These are phyloP conservation scores for Tautogolabrus adspersus DNA, from an alignment of 2,113 vertebrate species.

Conservation along the genomic window DNA sequence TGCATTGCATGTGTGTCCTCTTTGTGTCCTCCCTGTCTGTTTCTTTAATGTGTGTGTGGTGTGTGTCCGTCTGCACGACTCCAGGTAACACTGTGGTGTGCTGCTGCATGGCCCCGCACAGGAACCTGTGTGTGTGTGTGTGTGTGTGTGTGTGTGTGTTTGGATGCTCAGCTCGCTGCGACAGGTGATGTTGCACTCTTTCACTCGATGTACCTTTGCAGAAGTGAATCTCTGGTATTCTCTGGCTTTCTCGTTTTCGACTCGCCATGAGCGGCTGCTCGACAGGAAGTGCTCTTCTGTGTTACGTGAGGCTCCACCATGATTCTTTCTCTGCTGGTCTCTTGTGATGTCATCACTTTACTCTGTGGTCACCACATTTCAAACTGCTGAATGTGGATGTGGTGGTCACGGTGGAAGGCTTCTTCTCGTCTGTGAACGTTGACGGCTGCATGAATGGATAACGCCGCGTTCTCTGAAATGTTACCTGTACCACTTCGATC, in stretches of 20 bases:
- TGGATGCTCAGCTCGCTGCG: slow-evolving; percentile 71
- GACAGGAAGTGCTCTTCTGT: slow-evolving; percentile 53
- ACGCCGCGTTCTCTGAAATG: slow-evolving; percentile 80
- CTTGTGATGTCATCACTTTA: slow-evolving; percentile 45
- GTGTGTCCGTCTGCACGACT: slow-evolving; percentile 81
- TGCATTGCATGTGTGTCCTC: slow-evolving; percentile 84
- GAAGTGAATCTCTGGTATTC: slow-evolving; percentile 70
- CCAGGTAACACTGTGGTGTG: slow-evolving; percentile 78
- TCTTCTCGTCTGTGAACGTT: slow-evolving; percentile 82
- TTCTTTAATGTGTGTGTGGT: slow-evolving; percentile 42
- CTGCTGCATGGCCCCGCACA: slow-evolving; percentile 86
- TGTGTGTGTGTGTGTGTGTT: slow-evolving; percentile 47
- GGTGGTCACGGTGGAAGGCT: slow-evolving; percentile 74
- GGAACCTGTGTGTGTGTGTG: slow-evolving; percentile 11
- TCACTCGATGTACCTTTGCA: slow-evolving; percentile 78
- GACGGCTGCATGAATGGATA: slow-evolving; percentile 92
- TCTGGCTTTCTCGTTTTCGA: slow-evolving; percentile 67
- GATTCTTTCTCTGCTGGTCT: slow-evolving; percentile 53
- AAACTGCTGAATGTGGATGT: slow-evolving; percentile 73
- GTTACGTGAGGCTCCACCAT: slow-evolving; percentile 49
- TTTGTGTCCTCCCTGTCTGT: slow-evolving; percentile 70
- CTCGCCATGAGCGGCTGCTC: slow-evolving; percentile 62
- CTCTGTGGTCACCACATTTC: slow-evolving; percentile 58
- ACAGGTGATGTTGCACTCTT: slow-evolving; percentile 79
- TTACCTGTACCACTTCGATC: slow-evolving; percentile 86